Percentiles rank a stretch among this genome's conserved stretches.
phyloP scores from a whole-genome alignment of 1,140 invertebrate genomes.

The Bursaphelenchus mucronatus region DNA sequence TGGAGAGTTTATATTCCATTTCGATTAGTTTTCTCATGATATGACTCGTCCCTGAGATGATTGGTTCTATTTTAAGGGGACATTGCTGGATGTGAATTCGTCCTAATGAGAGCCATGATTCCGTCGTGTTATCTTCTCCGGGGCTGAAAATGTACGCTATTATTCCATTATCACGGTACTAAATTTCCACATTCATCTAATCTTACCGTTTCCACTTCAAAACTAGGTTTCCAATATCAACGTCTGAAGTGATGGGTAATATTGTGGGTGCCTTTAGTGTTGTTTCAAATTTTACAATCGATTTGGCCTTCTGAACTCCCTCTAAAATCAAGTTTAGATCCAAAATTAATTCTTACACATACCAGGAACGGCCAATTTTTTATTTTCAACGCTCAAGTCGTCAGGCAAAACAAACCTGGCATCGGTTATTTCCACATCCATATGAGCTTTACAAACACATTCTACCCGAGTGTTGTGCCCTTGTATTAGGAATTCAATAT shows the following conservation, averaged over 20 bases:
- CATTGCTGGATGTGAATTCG: conserved; percentile 1
- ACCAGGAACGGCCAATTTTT: background rate
- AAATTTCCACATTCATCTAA: background rate
- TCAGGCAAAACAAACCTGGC: background rate
- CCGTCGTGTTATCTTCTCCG: background rate
- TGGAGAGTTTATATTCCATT: conserved; percentile 17
- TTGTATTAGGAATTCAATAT: conserved; percentile 9
- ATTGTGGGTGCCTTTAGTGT: too few species aligned
- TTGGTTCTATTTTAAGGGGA: background rate
- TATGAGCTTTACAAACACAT: background rate
- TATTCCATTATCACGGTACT: background rate
- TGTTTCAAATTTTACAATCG: too few species aligned
- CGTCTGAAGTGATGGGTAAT: background rate
- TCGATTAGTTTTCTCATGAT: conserved; percentile 14
- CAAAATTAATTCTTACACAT: background rate
- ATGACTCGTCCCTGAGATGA: background rate
- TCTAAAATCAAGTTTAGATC: background rate
- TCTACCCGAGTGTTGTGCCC: conserved; percentile 1
- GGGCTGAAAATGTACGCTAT: background rate
- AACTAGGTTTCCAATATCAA: background rate
- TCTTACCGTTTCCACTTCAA: conserved; percentile 1
- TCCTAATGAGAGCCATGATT: background rate
- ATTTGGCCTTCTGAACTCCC: too few species aligned
- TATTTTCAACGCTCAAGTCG: background rate
- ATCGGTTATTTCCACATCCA: conserved; percentile 1